phyloP scores from a whole-genome alignment of 2,888 invertebrate genomes.

The Argyra leucocephala region DNA sequence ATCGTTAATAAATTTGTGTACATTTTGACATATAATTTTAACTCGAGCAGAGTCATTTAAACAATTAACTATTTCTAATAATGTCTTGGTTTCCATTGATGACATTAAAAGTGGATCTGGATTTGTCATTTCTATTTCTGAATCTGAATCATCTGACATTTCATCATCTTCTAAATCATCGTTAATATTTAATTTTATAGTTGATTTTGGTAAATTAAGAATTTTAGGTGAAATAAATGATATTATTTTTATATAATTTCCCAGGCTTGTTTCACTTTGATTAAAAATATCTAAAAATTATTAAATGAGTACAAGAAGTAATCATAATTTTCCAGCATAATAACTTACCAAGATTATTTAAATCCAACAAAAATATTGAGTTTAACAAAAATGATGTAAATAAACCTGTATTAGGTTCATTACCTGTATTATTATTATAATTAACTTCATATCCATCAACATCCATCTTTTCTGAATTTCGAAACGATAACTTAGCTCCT shows the following conservation, averaged over 20 bases:
- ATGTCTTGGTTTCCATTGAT: slow-evolving; percentile 31
- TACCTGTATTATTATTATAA: slow-evolving; percentile 13
- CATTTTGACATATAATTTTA: slow-evolving; percentile 44
- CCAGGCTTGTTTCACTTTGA: slow-evolving; percentile 27
- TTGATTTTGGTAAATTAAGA: slow-evolving; percentile 37
- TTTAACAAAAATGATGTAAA: slow-evolving; percentile 37
- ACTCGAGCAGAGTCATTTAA: slow-evolving; percentile 56
- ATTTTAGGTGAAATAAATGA: slow-evolving; percentile 39
- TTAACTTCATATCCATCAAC: slow-evolving; percentile 21
- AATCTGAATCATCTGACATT: slow-evolving; percentile 31
- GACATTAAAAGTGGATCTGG: slow-evolving; percentile 12
- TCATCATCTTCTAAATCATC: slow-evolving; percentile 28
- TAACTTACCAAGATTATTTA: slow-evolving; percentile 33
- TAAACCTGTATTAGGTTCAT: slow-evolving; percentile 22
- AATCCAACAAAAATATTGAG: slow-evolving; percentile 38
- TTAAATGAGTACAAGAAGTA: background rate
- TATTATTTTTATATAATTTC: slow-evolving; percentile 37
- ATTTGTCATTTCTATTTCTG: slow-evolving; percentile 26
- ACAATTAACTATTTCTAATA: slow-evolving; percentile 47
- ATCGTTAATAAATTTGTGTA: slow-evolving; percentile 40
- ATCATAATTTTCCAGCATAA: background rate
- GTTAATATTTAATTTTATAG: slow-evolving; percentile 27
- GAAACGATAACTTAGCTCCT: slow-evolving; percentile 41
- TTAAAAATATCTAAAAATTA: slow-evolving; percentile 30
- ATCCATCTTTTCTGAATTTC: slow-evolving; percentile 25